A percentile compares a stretch with the other conserved stretches of the same genome.
Evolutionary conservation across 2,888 invertebrate species (phyloP).

Genomic region (Meteorus cinctellus): DNA sequence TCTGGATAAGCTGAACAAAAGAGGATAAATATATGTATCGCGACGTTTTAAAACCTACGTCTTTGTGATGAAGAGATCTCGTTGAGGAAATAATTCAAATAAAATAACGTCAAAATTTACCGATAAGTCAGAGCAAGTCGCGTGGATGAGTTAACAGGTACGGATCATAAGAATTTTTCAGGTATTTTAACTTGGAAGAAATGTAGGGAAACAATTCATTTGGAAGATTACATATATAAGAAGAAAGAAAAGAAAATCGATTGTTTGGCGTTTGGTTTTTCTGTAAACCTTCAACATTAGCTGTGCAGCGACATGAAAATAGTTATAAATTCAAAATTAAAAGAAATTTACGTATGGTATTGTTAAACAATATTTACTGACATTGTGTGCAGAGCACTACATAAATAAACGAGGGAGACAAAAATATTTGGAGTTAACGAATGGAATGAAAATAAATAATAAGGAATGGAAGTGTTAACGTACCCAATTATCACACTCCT

Average conservation of each 20-base stretch:
- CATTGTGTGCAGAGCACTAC: no score
- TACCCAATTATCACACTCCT: background rate
- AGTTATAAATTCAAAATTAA: no score
- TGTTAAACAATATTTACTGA: no score
- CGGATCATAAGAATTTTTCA: background rate
- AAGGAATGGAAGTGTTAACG: background rate
- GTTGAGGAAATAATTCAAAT: slow-evolving; percentile 15
- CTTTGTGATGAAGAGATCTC: background rate
- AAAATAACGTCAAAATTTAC: slow-evolving; percentile 9
- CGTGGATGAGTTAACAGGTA: slow-evolving; percentile 28
- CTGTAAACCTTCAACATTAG: no score
- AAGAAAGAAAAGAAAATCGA: no score
- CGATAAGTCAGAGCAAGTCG: slow-evolving; percentile 21
- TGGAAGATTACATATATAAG: no score
- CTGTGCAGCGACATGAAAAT: no score
- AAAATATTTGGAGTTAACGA: background rate
- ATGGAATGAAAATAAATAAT: background rate
- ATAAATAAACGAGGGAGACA: no score
- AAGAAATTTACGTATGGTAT: no score
- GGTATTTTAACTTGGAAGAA: slow-evolving; percentile 7
- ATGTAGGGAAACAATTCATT: background rate
- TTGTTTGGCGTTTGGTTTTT: no score
- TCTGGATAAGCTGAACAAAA: slow-evolving; percentile 29
- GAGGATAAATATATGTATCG: background rate
- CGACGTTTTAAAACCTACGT: background rate